Base-by-base conservation (phyloP, 2,113 vertebrate genomes). In the Bagarius yarrelli region DNA sequence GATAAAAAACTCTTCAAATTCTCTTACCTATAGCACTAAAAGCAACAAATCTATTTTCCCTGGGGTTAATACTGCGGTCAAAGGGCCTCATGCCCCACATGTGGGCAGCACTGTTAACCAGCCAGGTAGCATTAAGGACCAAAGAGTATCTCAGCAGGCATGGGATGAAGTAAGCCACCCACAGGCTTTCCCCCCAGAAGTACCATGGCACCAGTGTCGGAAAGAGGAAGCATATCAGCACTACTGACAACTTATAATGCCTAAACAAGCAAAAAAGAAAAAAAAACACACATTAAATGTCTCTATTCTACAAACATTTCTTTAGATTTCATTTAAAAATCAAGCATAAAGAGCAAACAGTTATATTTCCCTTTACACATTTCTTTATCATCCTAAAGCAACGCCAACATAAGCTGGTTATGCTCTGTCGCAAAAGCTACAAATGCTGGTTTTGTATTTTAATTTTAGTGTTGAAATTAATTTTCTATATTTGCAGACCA, bases 51-150 rank as follows among this genome's bases (percentile, higher is more conserved):
- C 78, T 79, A 72, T 98, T 98, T 91, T 98, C 95, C 30, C 96
- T 92, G 0, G 97, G 95, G 83, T 93, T 95, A 78, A 98, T 98
- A 86, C 67, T 76, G 81, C 86, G 86, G 90, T 99, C 95, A 1
- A 96, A 98, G 0, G 96, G 97, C 63, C 95, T 93, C 90, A 93
- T 96, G 64, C 96, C 97, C 63, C 94, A 98, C 88, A 98, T 94
- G 85, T 99, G 97, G n/a, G 96, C 96, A 0, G 95, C 96, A 4
- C 96, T 98, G 90, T 99, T 99, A 86, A 99, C 97, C 81, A 98
- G 86, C 97, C 96, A 99, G 69, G 94, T 94, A 85, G 91, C 91
- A 9, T 98, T 98, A 76, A 99, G 95, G 50, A 91, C 91, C 18
- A 91, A 0, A 0, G 93, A 0, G 0, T 98, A 97, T 74, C 97